A percentile compares a stretch with the other conserved stretches of the same genome.
Conservation (phyloP, 1,140 invertebrate species). For the Tetraneura akinire region DNA sequence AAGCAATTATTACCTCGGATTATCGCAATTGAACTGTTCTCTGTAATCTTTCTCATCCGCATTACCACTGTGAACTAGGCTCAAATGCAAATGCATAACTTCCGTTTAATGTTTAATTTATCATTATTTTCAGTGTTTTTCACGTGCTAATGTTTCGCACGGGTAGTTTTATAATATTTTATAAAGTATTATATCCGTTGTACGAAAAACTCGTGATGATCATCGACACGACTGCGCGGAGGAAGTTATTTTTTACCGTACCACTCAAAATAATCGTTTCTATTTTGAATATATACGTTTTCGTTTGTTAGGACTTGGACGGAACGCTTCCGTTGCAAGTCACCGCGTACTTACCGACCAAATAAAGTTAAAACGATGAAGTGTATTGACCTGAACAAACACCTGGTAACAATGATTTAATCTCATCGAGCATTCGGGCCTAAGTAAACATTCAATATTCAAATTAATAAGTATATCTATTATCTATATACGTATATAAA, state of each 20-base stretch:
- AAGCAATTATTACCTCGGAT: neutral
- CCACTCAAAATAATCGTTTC: slow-evolving; percentile 32
- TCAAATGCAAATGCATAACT: slow-evolving; percentile 35
- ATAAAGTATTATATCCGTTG: slow-evolving; percentile 15
- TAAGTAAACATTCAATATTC: slow-evolving; percentile 41
- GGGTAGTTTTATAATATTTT: slow-evolving; percentile 7
- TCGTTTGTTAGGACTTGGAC: slow-evolving; percentile 18
- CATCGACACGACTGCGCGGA: neutral
- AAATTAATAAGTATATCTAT: slow-evolving; percentile 51
- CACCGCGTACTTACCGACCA: slow-evolving; percentile 37
- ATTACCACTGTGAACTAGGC: slow-evolving; percentile 2
- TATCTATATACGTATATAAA: slow-evolving; percentile 16
- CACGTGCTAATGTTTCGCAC: slow-evolving; percentile 39
- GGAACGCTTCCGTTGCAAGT: slow-evolving; percentile 48
- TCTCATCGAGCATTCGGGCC: slow-evolving; percentile 16
- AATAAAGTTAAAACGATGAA: slow-evolving; percentile 31
- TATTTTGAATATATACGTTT: slow-evolving; percentile 25
- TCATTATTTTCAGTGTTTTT: neutral
- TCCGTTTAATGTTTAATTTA: slow-evolving; percentile 32
- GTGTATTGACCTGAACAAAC: slow-evolving; percentile 48
- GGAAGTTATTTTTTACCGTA: slow-evolving; percentile 28
- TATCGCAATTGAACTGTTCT: slow-evolving; percentile 5
- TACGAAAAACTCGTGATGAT: neutral
- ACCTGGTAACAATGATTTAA: slow-evolving; percentile 50
- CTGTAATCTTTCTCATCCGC: slow-evolving; percentile 19